Evolutionary conservation across 1,140 invertebrate genomes (phyloP).

Genomic region (Himalopsyche phryganea): DNA sequence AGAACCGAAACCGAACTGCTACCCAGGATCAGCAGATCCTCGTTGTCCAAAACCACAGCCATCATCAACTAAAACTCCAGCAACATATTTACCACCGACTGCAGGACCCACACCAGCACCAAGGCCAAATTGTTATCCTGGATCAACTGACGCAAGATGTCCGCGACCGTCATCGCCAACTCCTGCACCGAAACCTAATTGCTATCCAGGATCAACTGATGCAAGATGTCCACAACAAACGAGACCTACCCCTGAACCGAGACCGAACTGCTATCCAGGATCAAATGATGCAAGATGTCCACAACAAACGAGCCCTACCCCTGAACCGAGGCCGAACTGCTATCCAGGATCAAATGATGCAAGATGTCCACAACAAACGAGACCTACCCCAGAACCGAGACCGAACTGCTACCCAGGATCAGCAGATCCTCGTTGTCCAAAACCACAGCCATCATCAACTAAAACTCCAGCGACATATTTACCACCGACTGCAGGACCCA

Average conservation of each 20-base stretch:
- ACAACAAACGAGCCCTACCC: constrained; percentile 33
- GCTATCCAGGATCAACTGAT: no score
- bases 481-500: no score
- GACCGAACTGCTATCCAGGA: constrained; percentile 42
- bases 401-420: no score
- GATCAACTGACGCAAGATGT: constrained; percentile 40
- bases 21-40: constrained; percentile 38
- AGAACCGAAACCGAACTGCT: constrained; percentile 27
- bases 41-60: constrained; percentile 36
- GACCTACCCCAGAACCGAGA: constrained; percentile 30
- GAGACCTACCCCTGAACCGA: constrained; percentile 33
- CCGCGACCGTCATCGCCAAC: no score
- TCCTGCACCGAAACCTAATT: no score
- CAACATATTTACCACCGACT: constrained; percentile 36
- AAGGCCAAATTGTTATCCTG: constrained; percentile 45
- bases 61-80: constrained; percentile 37
- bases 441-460: no score
- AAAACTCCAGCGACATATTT: no score
- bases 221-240: no score
- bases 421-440: no score
- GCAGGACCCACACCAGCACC: constrained; percentile 29
- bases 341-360: constrained; percentile 48
- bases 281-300: constrained; percentile 37
- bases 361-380: constrained; percentile 41
- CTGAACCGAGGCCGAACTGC: constrained; percentile 37